These are phyloP conservation scores for Spisula solida DNA, from an alignment of 2,888 invertebrate genomes.

Conservation along the genomic window DNA sequence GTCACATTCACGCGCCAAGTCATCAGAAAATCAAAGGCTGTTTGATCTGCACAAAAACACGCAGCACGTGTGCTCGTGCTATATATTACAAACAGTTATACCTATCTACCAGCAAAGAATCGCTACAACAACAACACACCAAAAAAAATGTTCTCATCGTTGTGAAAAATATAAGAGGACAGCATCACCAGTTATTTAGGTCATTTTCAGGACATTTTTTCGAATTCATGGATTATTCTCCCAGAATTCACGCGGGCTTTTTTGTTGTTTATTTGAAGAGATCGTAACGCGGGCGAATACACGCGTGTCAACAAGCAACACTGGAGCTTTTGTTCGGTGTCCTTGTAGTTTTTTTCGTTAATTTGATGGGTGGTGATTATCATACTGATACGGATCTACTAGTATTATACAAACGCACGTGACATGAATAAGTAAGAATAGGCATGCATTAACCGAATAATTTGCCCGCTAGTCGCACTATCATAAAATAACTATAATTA, in stretches of 20 bases:
- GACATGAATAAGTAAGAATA: too few species aligned
- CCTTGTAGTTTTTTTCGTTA: neutral
- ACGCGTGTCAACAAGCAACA: too few species aligned
- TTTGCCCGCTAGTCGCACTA: too few species aligned
- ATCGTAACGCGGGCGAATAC: too few species aligned
- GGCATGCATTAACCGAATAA: too few species aligned
- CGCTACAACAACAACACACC: neutral
- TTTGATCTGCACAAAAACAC: constrained; percentile 1
- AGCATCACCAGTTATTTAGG: neutral
- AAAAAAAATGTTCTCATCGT: neutral
- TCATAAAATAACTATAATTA: too few species aligned
- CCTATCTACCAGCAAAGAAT: neutral
- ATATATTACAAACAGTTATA: neutral
- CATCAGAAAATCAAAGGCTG: neutral
- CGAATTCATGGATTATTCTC: neutral
- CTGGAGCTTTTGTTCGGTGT: neutral
- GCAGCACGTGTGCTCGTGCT: neutral
- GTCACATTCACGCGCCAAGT: neutral
- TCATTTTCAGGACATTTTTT: neutral
- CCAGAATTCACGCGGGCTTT: neutral
- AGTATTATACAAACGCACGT: too few species aligned
- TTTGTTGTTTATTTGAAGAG: neutral
- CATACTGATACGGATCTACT: too few species aligned
- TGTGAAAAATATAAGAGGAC: neutral
- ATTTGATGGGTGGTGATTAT: too few species aligned